Base-by-base conservation (phyloP, 2,888 invertebrate genomes). In the Atrina japonica region DNA sequence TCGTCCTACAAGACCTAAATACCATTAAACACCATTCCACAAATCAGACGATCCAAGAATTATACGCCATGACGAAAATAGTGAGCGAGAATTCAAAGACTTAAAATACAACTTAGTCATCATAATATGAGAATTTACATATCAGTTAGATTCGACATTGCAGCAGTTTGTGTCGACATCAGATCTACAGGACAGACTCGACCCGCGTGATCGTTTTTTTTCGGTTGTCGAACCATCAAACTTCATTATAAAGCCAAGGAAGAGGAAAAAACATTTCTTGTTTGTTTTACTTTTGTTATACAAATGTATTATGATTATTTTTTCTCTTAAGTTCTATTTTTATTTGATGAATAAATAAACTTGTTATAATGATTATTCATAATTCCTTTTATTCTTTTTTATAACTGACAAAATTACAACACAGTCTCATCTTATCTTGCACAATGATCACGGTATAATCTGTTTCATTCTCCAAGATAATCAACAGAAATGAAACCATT, bases 261-360 rank as follows among this genome's bases (percentile, higher is more conserved):
- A 9, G 67, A 70, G 5, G 83, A 81, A 52, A 67, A 55, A 11
- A 81, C n/a, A n/a, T n/a, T n/a, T n/a, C n/a, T n/a, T n/a, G 9
- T 41, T 41, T 11, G 18, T n/a, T n/a, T n/a, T n/a, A n/a, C n/a
- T n/a, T n/a, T n/a, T n/a, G n/a, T n/a, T n/a, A n/a, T n/a, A n/a
- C n/a, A n/a, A n/a, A n/a, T n/a, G n/a, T n/a, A n/a, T n/a, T n/a
- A n/a, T n/a, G n/a, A n/a, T n/a, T n/a, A n/a, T n/a, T n/a, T n/a
- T n/a, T n/a, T n/a, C n/a, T n/a, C n/a, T n/a, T n/a, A n/a, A n/a
- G n/a, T n/a, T n/a, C n/a, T n/a, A n/a, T n/a, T n/a, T n/a, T n/a
- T n/a, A n/a, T n/a, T n/a, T n/a, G n/a, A n/a, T n/a, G n/a, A n/a
- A n/a, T n/a, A n/a, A n/a, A n/a, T n/a, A n/a, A n/a, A n/a, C n/a